Evolutionary conservation across 2,888 invertebrate genomes (phyloP), one percentile per base, ranked within the genome.

Genomic region (Lamproptera curius): DNA sequence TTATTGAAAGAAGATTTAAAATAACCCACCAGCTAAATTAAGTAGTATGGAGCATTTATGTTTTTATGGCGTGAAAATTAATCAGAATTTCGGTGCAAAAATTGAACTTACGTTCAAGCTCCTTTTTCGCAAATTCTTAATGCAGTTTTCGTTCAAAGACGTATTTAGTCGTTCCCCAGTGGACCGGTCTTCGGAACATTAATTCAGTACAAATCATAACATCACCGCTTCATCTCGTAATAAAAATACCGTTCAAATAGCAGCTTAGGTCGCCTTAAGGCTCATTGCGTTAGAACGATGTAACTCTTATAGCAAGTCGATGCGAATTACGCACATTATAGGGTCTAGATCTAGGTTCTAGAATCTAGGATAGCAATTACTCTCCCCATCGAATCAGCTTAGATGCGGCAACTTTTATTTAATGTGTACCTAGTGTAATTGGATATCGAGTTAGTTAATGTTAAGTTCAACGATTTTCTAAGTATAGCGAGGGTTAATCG

Each of bases 191-290:
- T 3, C 20, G 20, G 11, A 11, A 11, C n/a, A 31, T 31, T 13
- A 31, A 31, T n/a, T 11, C 31, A 31, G 11, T 9, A 31, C n/a
- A 31, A 31, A 31, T 31, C 13, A 31, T n/a, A 31, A 4, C 31
- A 31, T 31, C 11, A 11, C 11, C 1, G 1, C n/a, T 4, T 11
- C 31, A 4, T 31, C 11, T 11, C 31, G 31, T 34, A 11, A 33
- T 38, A 26, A 45, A 23, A 20, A 20, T 20, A 3, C 20, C 20
- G 20, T 20, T 20, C 6, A 3, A 20, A 20, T 20, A 20, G 3
- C 6, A 20, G 20, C 20, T 49, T 50, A 16, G 14, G 15, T n/a
- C n/a, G n/a, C n/a, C n/a, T 35, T 33, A 46, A 42, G 46, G 53
- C 50, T 43, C 40, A 43, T 31, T 31, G 10, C 2, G 28, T 28